A percentile compares a stretch with the other conserved stretches of the same genome.
These are phyloP conservation scores for Apodemia duryi DNA, from an alignment of 2,888 invertebrate genomes.

Conservation along the genomic window DNA sequence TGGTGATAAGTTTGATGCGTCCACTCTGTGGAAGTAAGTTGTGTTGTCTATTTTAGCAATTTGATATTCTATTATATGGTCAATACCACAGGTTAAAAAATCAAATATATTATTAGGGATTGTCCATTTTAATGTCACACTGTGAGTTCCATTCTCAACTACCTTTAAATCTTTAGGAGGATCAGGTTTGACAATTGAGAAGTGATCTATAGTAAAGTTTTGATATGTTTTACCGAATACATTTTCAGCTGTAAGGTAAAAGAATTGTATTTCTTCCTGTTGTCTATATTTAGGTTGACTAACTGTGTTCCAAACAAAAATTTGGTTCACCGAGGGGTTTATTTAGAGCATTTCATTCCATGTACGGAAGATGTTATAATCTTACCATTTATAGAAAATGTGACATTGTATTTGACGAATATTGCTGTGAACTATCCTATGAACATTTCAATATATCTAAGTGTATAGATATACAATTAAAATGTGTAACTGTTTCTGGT, in stretches of 20 bases:
- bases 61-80: constrained; percentile 68
- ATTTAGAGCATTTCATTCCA: constrained; percentile 38
- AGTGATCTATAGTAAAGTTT: constrained; percentile 80
- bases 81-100: constrained; percentile 52
- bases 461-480: constrained; percentile 86
- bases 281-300: constrained; percentile 65
- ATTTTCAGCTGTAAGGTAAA: constrained; percentile 81
- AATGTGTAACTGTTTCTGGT: constrained; percentile 83
- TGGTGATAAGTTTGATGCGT: constrained; percentile 48
- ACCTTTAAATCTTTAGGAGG: constrained; percentile 48
- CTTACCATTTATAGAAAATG: constrained; percentile 45
- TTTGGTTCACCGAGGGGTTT: constrained; percentile 32
- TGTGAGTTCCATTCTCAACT: constrained; percentile 49
- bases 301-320: constrained; percentile 55
- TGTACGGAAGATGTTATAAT: constrained; percentile 39
- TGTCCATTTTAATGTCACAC: constrained; percentile 57
- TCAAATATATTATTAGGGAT: constrained; percentile 57
- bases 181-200: constrained; percentile 61
- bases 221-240: constrained; percentile 76
- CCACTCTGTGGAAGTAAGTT: constrained; percentile 60
- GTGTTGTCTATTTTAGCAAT: constrained; percentile 68
- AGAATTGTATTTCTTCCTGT: constrained; percentile 68
- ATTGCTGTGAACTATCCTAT: constrained; percentile 81
- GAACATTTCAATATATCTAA: constrained; percentile 86
- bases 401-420: constrained; percentile 47